Conservation (phyloP, 1,140 invertebrate species). For the Trichonephila inaurata region DNA sequence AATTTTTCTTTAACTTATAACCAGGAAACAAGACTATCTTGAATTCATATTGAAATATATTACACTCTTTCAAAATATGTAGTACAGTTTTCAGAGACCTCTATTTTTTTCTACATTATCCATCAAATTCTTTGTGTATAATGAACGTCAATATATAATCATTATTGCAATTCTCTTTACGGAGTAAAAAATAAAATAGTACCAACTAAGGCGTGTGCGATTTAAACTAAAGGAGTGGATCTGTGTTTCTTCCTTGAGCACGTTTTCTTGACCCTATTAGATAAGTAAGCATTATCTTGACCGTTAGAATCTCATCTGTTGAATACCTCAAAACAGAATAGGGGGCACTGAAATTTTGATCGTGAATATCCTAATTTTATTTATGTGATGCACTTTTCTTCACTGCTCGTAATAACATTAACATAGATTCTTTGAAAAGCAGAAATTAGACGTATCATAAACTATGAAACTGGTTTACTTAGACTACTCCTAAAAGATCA, state of each 20-base stretch:
- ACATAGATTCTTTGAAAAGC: background rate
- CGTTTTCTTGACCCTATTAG: background rate
- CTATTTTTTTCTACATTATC: too few species aligned
- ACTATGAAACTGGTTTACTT: background rate
- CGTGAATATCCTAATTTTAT: background rate
- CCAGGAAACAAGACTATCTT: too few species aligned
- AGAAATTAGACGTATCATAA: background rate
- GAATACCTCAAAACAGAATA: background rate
- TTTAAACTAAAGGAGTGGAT: constrained; percentile 16
- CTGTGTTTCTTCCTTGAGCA: background rate
- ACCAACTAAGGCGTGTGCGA: background rate
- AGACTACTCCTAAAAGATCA: too few species aligned
- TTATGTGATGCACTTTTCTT: background rate
- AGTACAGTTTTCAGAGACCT: too few species aligned
- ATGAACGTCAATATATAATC: background rate
- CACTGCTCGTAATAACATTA: background rate
- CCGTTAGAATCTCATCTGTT: background rate
- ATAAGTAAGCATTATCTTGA: background rate
- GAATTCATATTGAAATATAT: too few species aligned
- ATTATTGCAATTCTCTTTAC: background rate
- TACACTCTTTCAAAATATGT: too few species aligned
- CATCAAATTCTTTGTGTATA: too few species aligned
- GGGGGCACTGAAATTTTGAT: background rate
- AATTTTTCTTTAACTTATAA: too few species aligned
- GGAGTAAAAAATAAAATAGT: background rate